Evolutionary conservation across 2,797 vertebrate genomes (phyloP), one percentile per base, ranked within the genome.

Genomic region (Xenopus petersii): DNA sequence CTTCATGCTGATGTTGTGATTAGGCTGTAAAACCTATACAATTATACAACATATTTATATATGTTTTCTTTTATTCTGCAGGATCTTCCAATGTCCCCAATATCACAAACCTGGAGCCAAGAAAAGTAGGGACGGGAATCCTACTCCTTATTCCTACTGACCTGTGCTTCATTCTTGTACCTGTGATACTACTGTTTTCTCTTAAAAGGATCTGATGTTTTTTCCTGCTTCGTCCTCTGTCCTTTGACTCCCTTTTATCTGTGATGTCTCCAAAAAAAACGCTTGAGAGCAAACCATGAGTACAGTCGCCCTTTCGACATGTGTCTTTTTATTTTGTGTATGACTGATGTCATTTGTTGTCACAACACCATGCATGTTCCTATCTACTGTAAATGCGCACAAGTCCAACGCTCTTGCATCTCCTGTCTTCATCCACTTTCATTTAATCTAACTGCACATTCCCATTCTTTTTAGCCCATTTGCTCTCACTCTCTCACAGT

Each of bases 41-140:
- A 51, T 51, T 51, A 15, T 51, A 51, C 49, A 15, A 12, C 12
- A 55, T 55, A 2, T 55, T 6, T 15, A 11, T 46, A n/a, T 47
- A 0, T 73, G 47, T 21, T 51, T 36, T 42, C 60, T 42, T 79
- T 5, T 63, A 1, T 56, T 67, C n/a, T 58, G 0, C 62, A 80
- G 79, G 79, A 77, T 21, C 61, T 77, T 2, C 74, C 65, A 36
- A 80, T 80, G 79, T 70, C 70, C n/a, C 13, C 61, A 56, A 12
- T 80, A 33, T 21, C 55, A n/a, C 12, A 61, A 30, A 5, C 12
- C 46, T n/a, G 69, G 17, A 66, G 10, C 68, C 24, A 49, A n/a
- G 79, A 80, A 66, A 80, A 73, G 79, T 80, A 73, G 46, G 64
- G 62, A 58, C 12, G 54, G 30, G 62, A 73, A 69, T 67, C 54